phyloP scores from a whole-genome alignment of 2,888 invertebrate genomes.

The Trissolcus brochymenae region DNA sequence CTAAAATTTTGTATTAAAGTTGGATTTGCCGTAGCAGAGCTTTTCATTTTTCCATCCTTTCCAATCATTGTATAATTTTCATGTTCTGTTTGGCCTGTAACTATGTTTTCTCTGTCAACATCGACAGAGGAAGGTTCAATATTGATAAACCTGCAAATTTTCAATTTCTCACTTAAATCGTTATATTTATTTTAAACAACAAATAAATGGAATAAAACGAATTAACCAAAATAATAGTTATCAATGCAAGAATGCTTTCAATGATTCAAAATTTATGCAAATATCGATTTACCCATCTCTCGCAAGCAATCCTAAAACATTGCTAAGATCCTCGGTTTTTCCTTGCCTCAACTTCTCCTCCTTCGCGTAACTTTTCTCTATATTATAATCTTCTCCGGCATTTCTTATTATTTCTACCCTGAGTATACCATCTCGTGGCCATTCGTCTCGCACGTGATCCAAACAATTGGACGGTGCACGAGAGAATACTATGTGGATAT shows the following conservation, averaged over 20 bases:
- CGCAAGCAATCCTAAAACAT: conserved; percentile 81
- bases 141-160: conserved; percentile 79
- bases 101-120: conserved; percentile 78
- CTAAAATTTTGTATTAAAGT: conserved; percentile 64
- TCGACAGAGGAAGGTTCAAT: conserved; percentile 83
- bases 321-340: conserved; percentile 80
- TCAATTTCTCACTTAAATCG: too few species aligned
- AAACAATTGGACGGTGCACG: conserved; percentile 95
- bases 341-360: conserved; percentile 85
- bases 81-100: conserved; percentile 73
- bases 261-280: too few species aligned
- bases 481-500: conserved; percentile 96
- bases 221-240: neutral
- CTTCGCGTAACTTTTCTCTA: conserved; percentile 90
- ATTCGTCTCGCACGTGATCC: conserved; percentile 89
- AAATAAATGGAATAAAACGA: neutral
- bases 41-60: conserved; percentile 75
- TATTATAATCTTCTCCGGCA: conserved; percentile 84
- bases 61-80: conserved; percentile 71
- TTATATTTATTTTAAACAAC: neutral
- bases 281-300: conserved; percentile 80
- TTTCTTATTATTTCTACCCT: conserved; percentile 90
- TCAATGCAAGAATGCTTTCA: neutral
- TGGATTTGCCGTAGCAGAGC: conserved; percentile 74
- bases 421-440: conserved; percentile 97